phyloP scores from a whole-genome alignment of 2,113 vertebrate species.

The Nothoprocta pentlandii region DNA sequence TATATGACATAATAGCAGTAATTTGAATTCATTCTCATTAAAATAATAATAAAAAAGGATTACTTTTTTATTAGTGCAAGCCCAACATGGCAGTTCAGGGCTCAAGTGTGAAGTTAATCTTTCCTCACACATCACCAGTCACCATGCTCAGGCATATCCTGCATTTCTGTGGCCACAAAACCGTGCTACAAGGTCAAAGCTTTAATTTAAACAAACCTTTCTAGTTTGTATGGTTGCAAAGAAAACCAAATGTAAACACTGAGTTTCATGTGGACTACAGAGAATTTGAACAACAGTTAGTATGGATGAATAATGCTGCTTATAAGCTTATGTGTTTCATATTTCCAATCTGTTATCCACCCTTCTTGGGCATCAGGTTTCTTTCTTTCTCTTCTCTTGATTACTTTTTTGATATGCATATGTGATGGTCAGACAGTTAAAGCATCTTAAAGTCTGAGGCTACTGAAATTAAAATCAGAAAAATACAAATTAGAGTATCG shows the following conservation, averaged over 20 bases:
- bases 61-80: background rate
- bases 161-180: constrained; percentile 10
- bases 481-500: background rate
- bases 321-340: background rate
- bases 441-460: background rate
- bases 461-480: background rate
- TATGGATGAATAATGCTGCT: background rate
- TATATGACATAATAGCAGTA: background rate
- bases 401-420: background rate
- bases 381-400: background rate
- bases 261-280: background rate
- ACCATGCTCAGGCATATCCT: background rate
- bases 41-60: background rate
- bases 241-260: constrained; percentile 39
- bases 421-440: background rate
- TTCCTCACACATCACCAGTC: background rate
- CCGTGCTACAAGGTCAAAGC: constrained; percentile 12
- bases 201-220: constrained; percentile 46
- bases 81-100: background rate
- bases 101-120: background rate
- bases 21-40: background rate
- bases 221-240: constrained; percentile 1
- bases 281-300: background rate
- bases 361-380: background rate
- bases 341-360: background rate